A percentile compares a stretch with the other conserved stretches of the same genome.
Evolutionary conservation across 2,797 vertebrate species (phyloP).

Genomic region (Psittacula derbiana): DNA sequence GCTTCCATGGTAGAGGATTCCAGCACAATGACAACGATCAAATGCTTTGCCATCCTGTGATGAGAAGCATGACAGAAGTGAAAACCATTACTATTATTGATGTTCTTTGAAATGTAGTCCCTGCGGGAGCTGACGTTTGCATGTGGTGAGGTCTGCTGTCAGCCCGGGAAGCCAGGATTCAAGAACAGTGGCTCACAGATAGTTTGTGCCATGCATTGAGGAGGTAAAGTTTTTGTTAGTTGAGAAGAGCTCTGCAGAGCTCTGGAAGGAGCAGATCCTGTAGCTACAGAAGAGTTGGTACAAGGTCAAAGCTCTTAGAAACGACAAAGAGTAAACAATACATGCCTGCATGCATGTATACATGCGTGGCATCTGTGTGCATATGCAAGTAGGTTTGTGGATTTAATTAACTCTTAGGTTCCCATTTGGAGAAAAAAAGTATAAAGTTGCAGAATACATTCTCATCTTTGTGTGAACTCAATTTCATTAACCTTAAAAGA

Average conservation of each 20-base stretch:
- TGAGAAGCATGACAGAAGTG: background rate
- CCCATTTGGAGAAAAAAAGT: background rate
- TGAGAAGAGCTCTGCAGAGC: background rate
- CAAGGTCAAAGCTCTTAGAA: conserved; percentile 42
- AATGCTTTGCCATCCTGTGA: background rate
- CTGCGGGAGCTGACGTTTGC: background rate
- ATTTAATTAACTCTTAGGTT: background rate
- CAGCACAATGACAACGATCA: background rate
- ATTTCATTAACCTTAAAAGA: background rate
- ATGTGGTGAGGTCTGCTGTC: background rate
- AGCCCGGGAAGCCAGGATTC: background rate
- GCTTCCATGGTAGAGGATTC: background rate
- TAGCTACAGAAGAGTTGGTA: background rate
- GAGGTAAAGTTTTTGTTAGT: background rate
- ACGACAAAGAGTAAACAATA: background rate
- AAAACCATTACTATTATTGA: background rate
- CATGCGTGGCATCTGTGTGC: background rate
- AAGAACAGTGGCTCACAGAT: background rate
- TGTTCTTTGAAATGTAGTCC: background rate
- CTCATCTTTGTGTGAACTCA: background rate
- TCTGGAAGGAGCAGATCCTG: background rate
- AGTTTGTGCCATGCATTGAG: background rate
- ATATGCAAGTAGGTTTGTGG: background rate
- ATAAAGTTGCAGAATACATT: background rate
- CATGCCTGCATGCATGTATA: background rate